Evolutionary conservation across 2,888 invertebrate genomes (phyloP), one percentile per base, ranked within the genome.

Genomic region (Herminia tarsipennalis): DNA sequence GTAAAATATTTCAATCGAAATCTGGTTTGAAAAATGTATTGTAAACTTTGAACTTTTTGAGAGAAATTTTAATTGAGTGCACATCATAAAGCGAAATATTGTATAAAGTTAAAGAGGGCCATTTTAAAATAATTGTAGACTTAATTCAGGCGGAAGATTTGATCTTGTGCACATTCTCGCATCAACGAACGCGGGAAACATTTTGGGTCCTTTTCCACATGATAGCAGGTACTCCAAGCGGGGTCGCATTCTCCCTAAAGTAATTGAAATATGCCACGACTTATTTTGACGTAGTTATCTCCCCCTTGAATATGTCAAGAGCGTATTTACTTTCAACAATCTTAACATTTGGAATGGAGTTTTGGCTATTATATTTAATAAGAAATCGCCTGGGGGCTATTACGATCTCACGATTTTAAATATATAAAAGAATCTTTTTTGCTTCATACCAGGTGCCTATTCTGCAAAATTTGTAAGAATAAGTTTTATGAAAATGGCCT

Each of bases 181-280:
- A 41, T 42, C 39, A 8, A 14, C 24, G 38, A 38, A 30, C 24
- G 25, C 24, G 21, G 21, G 42, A 44, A 54, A 29, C 36, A 47
- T 60, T 49, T 53, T 35, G 29, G 36, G 30, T 27, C 40, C 34
- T 47, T 60, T 57, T 27, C 32, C 47, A 49, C 41, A 42, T 42
- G 48, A 46, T 43, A 45, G 29, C 45, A 25, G 13, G 12, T 16
- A 25, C 13, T 49, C 20, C 43, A 46, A 32, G 46, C 36, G 37
- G 25, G 42, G 18, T 39, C 38, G 46, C 32, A 30, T 45, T 35
- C 48, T 27, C 34, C 33, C 20, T 2, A 47, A 45, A 45, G 50
- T 61, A 57, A 57, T 61, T 61, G 60, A 57, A 61, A 60, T 57
- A 57, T 54, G 50, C 40, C 51, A 13, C 48, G 32, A 53, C 30